A percentile compares a stretch with the other conserved stretches of the same genome.
phyloP scores from a whole-genome alignment of 2,797 vertebrate species.

The Novumbra hubbsi region DNA sequence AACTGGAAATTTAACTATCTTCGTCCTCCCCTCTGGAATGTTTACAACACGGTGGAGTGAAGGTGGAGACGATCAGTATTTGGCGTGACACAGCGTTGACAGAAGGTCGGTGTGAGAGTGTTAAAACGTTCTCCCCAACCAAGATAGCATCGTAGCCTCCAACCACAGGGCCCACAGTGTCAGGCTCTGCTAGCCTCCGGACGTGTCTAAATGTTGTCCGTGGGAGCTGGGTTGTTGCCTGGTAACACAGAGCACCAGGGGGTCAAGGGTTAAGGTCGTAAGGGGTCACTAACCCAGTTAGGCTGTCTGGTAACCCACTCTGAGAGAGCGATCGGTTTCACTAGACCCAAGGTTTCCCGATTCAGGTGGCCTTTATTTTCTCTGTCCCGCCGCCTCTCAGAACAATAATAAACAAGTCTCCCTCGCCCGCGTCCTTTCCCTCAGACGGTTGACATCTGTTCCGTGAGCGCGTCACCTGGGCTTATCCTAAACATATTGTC shows the following conservation, averaged over 20 bases:
- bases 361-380: conserved; percentile 54
- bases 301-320: conserved; percentile 55
- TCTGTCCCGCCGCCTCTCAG: conserved; percentile 60
- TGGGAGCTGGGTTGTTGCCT: conserved; percentile 43
- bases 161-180: conserved; percentile 3
- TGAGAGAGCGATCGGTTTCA: conserved; percentile 58
- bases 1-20: too few relatives aligned
- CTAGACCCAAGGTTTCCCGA: conserved; percentile 41
- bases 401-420: conserved; percentile 69
- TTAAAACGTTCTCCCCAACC: too few relatives aligned
- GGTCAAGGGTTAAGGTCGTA: background rate
- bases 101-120: conserved; percentile 30
- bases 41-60: too few relatives aligned
- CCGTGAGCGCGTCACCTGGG: conserved; percentile 57
- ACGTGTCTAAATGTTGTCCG: conserved; percentile 46
- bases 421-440: conserved; percentile 55
- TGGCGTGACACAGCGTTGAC: too few relatives aligned
- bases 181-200: conserved; percentile 48
- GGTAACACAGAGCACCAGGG: background rate
- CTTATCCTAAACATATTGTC: conserved; percentile 70
- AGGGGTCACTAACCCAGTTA: background rate
- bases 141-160: too few relatives aligned
- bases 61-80: too few relatives aligned
- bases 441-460: conserved; percentile 61
- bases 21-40: too few relatives aligned